These are phyloP conservation scores for Ichneumoninae sp. DNA, from an alignment of 2,888 invertebrate genomes.

Conservation along the genomic window DNA sequence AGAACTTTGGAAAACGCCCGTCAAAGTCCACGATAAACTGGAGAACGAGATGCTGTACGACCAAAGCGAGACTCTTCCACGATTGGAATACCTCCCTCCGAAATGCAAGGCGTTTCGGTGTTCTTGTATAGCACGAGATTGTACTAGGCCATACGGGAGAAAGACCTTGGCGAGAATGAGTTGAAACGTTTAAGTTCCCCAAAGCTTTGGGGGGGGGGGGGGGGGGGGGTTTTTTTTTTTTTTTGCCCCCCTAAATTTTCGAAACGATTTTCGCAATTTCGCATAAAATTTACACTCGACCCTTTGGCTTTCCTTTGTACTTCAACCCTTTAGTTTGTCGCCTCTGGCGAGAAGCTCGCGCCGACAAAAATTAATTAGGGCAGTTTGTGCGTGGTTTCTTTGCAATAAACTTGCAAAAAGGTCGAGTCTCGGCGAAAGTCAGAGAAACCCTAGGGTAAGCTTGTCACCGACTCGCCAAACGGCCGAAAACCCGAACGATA, in stretches of 20 bases:
- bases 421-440: background rate
- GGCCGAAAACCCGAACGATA: constrained; percentile 55
- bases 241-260: no score
- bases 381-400: constrained; percentile 36
- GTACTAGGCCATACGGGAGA: background rate
- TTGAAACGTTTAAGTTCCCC: background rate
- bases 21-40: constrained; percentile 10
- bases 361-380: background rate
- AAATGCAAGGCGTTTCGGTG: constrained; percentile 55
- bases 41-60: background rate
- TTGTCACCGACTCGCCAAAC: constrained; percentile 40
- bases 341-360: background rate
- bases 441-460: constrained; percentile 31
- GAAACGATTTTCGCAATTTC: background rate
- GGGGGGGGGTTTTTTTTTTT: no score
- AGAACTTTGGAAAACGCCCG: constrained; percentile 49
- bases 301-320: background rate
- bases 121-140: constrained; percentile 26
- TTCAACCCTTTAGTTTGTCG: background rate
- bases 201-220: background rate
- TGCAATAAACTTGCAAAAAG: constrained; percentile 49
- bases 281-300: background rate
- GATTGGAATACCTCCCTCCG: constrained; percentile 60
- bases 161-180: constrained; percentile 1
- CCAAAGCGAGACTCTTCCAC: constrained; percentile 34